Conservation (phyloP, 2,113 vertebrate species). For the Halcyon malimbica region DNA sequence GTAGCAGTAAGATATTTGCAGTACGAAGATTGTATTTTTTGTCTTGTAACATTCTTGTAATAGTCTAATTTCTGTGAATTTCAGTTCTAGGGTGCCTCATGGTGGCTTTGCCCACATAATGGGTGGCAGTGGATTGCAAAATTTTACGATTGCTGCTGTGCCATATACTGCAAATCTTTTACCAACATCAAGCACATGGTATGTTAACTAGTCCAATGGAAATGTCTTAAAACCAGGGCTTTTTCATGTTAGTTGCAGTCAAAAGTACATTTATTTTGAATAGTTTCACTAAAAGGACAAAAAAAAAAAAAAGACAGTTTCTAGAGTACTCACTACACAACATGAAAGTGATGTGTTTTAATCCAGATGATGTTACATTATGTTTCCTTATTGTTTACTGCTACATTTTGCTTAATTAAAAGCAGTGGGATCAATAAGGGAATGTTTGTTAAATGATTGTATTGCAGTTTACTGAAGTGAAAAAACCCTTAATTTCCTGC, state of each 20-base stretch:
- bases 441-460: background rate
- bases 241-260: background rate
- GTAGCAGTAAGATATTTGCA: background rate
- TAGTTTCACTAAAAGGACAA: background rate
- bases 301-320: background rate
- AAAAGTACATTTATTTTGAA: background rate
- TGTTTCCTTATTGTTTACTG: background rate
- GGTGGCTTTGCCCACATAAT: constrained; percentile 97
- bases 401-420: constrained; percentile 2
- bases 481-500: background rate
- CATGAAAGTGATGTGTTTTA: background rate
- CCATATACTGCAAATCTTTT: constrained; percentile 93
- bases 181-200: constrained; percentile 98
- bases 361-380: background rate
- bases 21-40: background rate
- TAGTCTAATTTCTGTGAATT: constrained; percentile 8
- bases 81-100: constrained; percentile 96
- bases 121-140: constrained; percentile 96
- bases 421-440: background rate
- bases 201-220: constrained; percentile 46
- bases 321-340: background rate
- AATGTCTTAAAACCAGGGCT: background rate
- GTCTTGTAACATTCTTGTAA: background rate
- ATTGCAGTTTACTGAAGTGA: constrained; percentile 22
- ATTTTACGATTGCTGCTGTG: constrained; percentile 95